Conservation (phyloP, 1,140 invertebrate species). For the Brachionus sp. region DNA sequence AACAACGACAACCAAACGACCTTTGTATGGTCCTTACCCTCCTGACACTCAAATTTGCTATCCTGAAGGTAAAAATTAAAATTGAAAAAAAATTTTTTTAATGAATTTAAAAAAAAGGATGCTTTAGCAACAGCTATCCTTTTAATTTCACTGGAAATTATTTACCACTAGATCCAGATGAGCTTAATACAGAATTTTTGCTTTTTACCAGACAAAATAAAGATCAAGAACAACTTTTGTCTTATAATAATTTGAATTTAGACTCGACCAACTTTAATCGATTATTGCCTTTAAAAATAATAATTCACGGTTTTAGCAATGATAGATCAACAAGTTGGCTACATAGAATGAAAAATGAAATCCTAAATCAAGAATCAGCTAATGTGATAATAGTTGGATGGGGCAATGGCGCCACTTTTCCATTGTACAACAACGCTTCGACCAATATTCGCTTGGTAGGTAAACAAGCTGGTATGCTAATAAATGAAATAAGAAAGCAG, state of each 20-base stretch:
- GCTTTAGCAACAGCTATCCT: conserved; percentile 49
- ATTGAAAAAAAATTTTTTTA: conserved; percentile 15
- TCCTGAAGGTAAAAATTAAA: background rate
- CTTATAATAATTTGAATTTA: background rate
- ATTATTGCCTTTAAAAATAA: conserved; percentile 65
- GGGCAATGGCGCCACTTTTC: conserved; percentile 38
- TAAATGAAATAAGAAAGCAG: background rate
- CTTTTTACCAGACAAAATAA: conserved; percentile 10
- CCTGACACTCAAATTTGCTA: background rate
- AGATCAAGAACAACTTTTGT: background rate
- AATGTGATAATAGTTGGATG: conserved; percentile 38
- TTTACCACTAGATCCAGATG: conserved; percentile 48
- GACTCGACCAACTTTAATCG: background rate
- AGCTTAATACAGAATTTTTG: conserved; percentile 13
- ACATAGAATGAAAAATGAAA: background rate
- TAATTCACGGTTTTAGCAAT: conserved; percentile 89
- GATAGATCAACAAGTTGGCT: conserved; percentile 65
- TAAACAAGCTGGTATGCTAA: conserved; percentile 3
- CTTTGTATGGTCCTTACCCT: conserved; percentile 5
- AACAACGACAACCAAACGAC: background rate
- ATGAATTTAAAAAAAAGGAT: conserved; percentile 46
- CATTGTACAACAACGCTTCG: conserved; percentile 33
- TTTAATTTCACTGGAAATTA: conserved; percentile 49
- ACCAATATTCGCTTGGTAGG: conserved; percentile 41
- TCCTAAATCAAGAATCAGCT: conserved; percentile 8